These are phyloP conservation scores for Chloroceryle aenea DNA, from an alignment of 2,113 vertebrate species.

Conservation along the genomic window DNA sequence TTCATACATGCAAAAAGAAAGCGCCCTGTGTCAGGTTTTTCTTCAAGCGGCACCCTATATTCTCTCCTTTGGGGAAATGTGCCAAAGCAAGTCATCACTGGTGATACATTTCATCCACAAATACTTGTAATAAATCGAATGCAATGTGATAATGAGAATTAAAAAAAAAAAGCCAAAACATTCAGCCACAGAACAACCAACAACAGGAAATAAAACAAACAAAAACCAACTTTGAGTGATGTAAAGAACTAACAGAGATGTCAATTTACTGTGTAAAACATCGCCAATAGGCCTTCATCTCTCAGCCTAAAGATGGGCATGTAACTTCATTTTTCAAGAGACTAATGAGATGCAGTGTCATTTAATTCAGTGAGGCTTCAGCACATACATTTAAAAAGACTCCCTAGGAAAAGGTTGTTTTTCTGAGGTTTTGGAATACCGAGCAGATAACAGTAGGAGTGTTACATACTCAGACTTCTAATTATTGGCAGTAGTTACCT, in stretches of 20 bases:
- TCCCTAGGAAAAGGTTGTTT: not conserved
- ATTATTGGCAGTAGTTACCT: not conserved
- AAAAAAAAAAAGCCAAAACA: not conserved
- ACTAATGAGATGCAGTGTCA: not conserved
- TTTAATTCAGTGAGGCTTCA: not conserved
- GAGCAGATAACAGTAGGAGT: not conserved
- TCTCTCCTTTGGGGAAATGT: not conserved
- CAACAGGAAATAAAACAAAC: accelerated
- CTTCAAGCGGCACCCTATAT: not conserved
- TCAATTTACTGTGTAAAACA: not conserved
- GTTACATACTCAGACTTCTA: not conserved
- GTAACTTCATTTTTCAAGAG: not conserved
- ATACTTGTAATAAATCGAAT: not conserved
- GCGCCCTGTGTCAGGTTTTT: not conserved
- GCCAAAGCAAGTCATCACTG: not conserved
- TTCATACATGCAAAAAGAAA: not conserved
- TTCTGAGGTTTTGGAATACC: not conserved
- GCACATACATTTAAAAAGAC: not conserved
- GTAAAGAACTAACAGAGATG: not conserved
- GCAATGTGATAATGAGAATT: not conserved
- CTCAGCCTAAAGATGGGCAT: not conserved
- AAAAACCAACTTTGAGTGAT: not conserved
- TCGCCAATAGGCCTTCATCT: not conserved
- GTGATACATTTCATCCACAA: not conserved
- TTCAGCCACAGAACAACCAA: not conserved